These are phyloP conservation scores for Glomeris maerens DNA, from an alignment of 1,140 invertebrate genomes.

Conservation along the genomic window DNA sequence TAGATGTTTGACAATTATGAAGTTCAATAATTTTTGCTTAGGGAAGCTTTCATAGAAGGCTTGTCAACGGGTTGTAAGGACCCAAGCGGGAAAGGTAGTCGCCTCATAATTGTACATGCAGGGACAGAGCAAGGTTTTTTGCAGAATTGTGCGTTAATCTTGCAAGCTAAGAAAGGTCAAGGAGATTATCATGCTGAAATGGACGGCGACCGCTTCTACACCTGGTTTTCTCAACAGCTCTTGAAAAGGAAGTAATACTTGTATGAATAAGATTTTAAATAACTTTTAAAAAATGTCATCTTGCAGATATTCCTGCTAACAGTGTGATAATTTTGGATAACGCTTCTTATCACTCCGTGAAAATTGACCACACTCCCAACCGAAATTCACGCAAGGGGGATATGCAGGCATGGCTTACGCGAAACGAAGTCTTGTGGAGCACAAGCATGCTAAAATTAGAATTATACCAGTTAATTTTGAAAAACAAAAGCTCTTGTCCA, in stretches of 20 bases:
- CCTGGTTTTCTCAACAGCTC: slow-evolving; percentile 20
- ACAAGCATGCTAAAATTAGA: neutral
- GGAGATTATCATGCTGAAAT: slow-evolving; percentile 24
- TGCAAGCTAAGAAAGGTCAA: slow-evolving; percentile 11
- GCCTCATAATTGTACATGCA: neutral
- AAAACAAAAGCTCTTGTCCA: no score
- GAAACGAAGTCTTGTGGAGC: neutral
- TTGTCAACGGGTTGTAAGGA: neutral
- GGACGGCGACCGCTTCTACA: slow-evolving; percentile 15
- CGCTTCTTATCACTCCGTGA: slow-evolving; percentile 22
- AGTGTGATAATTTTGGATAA: no score
- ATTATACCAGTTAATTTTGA: neutral
- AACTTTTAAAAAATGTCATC: no score
- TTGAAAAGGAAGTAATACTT: no score
- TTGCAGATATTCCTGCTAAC: slow-evolving; percentile 10
- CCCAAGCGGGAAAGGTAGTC: neutral
- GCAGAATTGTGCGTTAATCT: neutral
- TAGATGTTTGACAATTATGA: no score
- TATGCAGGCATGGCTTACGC: slow-evolving; percentile 13
- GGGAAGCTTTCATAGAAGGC: no score
- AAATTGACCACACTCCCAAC: slow-evolving; percentile 8
- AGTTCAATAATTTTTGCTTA: no score
- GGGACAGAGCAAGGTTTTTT: neutral
- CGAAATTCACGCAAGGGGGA: slow-evolving; percentile 10
- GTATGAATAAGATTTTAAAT: no score